Conservation (phyloP, 1,140 invertebrate species). For the Sarcophaga bullata region DNA sequence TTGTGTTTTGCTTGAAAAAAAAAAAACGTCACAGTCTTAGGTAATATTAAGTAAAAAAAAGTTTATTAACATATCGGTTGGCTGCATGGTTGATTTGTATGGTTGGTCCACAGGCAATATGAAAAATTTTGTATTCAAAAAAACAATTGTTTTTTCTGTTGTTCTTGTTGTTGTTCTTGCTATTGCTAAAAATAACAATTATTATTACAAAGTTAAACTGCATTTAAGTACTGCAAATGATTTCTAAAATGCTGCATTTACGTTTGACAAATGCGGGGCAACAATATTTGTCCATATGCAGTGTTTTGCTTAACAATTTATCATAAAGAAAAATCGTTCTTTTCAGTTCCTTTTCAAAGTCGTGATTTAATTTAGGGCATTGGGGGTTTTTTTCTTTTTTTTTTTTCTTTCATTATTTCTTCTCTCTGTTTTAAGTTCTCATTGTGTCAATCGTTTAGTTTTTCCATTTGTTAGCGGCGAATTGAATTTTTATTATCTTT, state of each 20-base stretch:
- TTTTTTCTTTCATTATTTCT: neutral
- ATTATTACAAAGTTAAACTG: too few species aligned
- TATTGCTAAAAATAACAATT: too few species aligned
- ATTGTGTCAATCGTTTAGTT: neutral
- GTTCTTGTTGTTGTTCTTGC: too few species aligned
- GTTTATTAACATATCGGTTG: neutral
- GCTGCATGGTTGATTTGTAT: too few species aligned
- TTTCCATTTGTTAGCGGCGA: neutral
- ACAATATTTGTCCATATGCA: neutral
- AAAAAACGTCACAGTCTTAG: neutral
- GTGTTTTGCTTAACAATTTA: neutral
- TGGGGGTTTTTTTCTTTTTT: neutral
- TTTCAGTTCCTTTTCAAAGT: conserved; percentile 19
- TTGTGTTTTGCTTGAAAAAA: neutral
- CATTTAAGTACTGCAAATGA: too few species aligned
- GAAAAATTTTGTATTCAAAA: too few species aligned
- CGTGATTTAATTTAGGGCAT: conserved; percentile 26
- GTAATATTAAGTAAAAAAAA: neutral
- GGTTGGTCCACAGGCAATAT: too few species aligned
- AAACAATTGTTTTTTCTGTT: too few species aligned
- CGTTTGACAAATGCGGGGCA: neutral
- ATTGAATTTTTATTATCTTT: conserved; percentile 2
- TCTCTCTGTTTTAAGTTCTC: neutral
- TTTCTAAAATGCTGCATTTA: neutral
- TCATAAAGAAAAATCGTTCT: neutral